Base-by-base conservation (phyloP, 2,797 vertebrate genomes). In the Arctocebus calabarensis region DNA sequence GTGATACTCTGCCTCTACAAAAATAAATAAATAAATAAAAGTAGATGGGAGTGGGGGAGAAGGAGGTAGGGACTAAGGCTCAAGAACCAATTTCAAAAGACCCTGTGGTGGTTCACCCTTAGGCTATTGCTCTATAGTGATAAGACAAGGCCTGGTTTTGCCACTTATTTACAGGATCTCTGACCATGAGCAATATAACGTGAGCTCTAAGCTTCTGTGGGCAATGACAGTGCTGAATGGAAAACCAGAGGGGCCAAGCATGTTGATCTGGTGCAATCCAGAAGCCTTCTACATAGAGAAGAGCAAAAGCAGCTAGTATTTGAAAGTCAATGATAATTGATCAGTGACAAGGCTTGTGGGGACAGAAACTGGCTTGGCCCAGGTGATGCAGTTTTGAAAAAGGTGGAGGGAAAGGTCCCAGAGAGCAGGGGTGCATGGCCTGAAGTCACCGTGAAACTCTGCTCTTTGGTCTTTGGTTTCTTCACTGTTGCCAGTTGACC, bases 221-320 rank as follows among this genome's bases (percentile, higher is more conserved):
- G 16, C 66, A 19, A 22, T 77, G 61, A 84, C 17, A 11, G 57
- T 52, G 16, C 22, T n/a, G 57, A 59, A n/a, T 17, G n/a, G 43
- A 62, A 32, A 57, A 1, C 59, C 0, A 2, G 52, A 73, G 52
- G 4, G 7, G 22, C 48, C 48, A 8, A 43, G 40, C 0, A 0
- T 59, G 19, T 40, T 66, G 48, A 84, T 78, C 61, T 52, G 16
- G 43, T 74, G n/a, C 32, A 7, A 9, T 64, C 57, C 40, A 8
- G 29, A 22, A 64, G 66, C 37, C 89, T 59, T n/a, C 16, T 16
- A 19, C 0, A 2, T 20, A 5, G 57, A 59, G 88, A 23, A 43
- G 27, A 34, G 23, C 32, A 87, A 77, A 62, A 37, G 57, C 22
- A 12, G 7, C 78, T 32, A 6, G 5, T 4, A 25, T 71, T 77